Conservation (phyloP, 2,797 vertebrate genomes). For the Mareca penelope region DNA sequence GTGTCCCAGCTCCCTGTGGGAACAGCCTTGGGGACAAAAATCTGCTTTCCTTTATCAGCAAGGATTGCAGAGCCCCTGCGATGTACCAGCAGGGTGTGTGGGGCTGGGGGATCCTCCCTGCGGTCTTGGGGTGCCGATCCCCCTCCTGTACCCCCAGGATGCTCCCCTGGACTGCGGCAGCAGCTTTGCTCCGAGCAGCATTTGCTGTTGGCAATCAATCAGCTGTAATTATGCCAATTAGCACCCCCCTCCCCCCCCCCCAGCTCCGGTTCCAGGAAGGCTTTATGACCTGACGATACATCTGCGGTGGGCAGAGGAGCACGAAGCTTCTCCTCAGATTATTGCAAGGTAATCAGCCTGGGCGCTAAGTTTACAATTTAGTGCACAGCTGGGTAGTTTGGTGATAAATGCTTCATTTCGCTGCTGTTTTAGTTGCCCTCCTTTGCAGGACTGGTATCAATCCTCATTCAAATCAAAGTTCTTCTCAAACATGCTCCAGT, state of each 20-base stretch:
- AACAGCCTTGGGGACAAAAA: not conserved
- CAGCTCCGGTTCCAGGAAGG: not conserved
- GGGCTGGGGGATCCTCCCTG: not conserved
- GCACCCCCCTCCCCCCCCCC: fast-evolving
- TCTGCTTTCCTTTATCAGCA: not conserved
- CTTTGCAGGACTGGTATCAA: constrained; percentile 69
- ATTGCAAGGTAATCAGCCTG: not conserved
- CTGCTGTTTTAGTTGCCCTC: not conserved
- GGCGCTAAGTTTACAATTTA: not conserved
- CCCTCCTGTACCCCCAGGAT: too few relatives aligned
- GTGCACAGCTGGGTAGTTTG: not conserved
- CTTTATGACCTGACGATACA: not conserved
- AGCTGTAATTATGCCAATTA: not conserved
- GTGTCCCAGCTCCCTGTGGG: not conserved
- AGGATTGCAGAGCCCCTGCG: not conserved
- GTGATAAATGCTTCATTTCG: constrained; percentile 8
- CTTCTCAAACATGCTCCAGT: constrained; percentile 76
- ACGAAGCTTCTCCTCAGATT: not conserved
- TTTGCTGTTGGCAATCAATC: not conserved
- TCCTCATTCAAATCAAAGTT: constrained; percentile 76
- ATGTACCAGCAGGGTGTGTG: fast-evolving
- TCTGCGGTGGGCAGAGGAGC: not conserved
- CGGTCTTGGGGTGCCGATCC: fast-evolving
- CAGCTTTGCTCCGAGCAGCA: fast-evolving
- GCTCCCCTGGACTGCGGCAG: fast-evolving